Base-by-base conservation (phyloP, 2,888 invertebrate species). In the Dicranocentrus wangi region DNA sequence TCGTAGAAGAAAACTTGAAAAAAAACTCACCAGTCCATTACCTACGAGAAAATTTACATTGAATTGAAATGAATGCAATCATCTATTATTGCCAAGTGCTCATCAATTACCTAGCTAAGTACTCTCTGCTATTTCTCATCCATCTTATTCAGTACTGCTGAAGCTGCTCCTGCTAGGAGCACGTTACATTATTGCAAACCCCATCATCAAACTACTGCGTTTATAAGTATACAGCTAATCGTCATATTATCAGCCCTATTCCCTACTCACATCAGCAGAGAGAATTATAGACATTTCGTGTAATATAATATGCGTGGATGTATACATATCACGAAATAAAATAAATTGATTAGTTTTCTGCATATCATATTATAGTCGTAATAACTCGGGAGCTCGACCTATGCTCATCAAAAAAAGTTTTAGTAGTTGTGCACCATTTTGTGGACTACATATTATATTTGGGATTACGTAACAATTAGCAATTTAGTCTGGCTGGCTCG, bases 391-490 rank as follows among this genome's bases (percentile, higher is more conserved):
- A 28, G 13, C 28, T n/a, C n/a, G n/a, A 5, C 51, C 28, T 47
- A 32, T 28, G 17, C 65, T 23, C 65, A 65, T 15, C 65, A 65
- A 23, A 63, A 13, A 58, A 55, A 58, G 21, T 58, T 58, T 7
- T 58, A 5, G 55, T 32, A 7, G 5, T 32, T 10, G 2, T 47
- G 47, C 47, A 17, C 19, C 17, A 66, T 53, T 53, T 55, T 27
- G 27, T 42, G 58, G 3, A 42, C 70, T 39, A 58, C 58, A 58
- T 28, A 23, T 70, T 39, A 10, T 17, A 68, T 51, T 68, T 53
- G 3, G 19, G 75, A 75, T 75, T 75, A 19, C 28, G 75, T 32
- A 75, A 66, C 42, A 75, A 65, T 75, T 55, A 42, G 55, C 55
- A 55, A 43, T 55, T n/a, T n/a, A n/a, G 66, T 58, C 17, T 66